Conservation (phyloP, 2,113 vertebrate genomes). For the Periophthalmus modestus region DNA sequence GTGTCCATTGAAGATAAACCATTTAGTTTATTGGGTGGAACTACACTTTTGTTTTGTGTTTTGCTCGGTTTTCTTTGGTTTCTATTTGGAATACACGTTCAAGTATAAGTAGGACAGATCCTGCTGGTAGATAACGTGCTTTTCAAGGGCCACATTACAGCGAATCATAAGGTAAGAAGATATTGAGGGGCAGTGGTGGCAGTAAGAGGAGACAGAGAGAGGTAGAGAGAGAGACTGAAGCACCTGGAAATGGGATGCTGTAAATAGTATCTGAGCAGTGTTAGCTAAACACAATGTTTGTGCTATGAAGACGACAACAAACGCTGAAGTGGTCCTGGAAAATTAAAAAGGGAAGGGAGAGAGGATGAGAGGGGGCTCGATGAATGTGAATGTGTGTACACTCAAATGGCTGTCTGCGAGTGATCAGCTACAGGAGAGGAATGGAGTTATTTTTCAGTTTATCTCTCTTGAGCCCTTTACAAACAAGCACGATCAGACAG, state of each 20-base stretch:
- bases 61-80: neutral
- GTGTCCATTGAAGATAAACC: neutral
- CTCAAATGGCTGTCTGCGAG: conserved; percentile 38
- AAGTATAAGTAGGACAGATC: conserved; percentile 10
- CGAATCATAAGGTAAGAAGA: neutral
- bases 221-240: conserved; percentile 66
- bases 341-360: conserved; percentile 48
- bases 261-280: conserved; percentile 48
- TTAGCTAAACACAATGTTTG: conserved; percentile 48
- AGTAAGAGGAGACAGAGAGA: conserved; percentile 36
- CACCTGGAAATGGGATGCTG: conserved; percentile 76
- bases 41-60: neutral
- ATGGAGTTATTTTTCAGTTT: conserved; percentile 59
- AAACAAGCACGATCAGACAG: neutral
- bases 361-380: conserved; percentile 37
- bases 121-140: conserved; percentile 34
- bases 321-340: conserved; percentile 65
- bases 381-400: conserved; percentile 43
- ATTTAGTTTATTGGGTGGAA: neutral
- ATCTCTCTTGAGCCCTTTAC: conserved; percentile 54
- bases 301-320: conserved; percentile 50
- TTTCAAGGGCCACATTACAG: conserved; percentile 21
- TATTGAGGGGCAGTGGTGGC: neutral
- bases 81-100: neutral
- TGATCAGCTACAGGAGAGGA: conserved; percentile 41